Evolutionary conservation across 1,140 invertebrate genomes (phyloP), one percentile per base, ranked within the genome.

Genomic region (Lutraria rhynchaena): DNA sequence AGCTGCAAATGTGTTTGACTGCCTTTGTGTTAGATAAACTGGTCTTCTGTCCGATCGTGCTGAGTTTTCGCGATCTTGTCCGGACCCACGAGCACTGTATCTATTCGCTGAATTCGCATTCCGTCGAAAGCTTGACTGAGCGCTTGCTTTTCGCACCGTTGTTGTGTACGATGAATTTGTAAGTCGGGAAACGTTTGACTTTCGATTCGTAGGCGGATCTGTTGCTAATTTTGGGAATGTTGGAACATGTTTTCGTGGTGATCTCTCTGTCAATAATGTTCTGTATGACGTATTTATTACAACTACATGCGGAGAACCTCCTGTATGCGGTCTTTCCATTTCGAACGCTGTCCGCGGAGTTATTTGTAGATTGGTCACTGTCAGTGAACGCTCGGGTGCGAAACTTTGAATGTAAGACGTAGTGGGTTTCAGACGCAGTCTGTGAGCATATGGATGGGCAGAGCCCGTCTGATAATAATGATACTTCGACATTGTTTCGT

Each of bases 341-440:
- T 80, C 76, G 33, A 80, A 80, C 17, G 76, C 61, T 19, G 76
- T 70, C 35, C 55, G 49, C n/a, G 76, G 63, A 51, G 76, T 80
- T 13, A 80, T 67, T 31, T 57, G 63, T 24, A 80, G 44, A 33
- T 80, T 80, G 17, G 76, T 80, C 9, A 80, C 65, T 3, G 76
- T 80, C 5, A 80, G 76, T 31, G 76, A 80, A 49, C 76, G 63
- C 19, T 80, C 76, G 17, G 76, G 76, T 13, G 61, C 51, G 33
- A 70, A 55, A 31, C 76, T 55, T 19, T 60, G 63, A 19, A 80
- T 80, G 37, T 53, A 65, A 5, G 63, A 60, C n/a, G 44, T 60
- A 1, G 76, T 35, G 29, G 63, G 76, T 27, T 80, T 80, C 11
- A 80, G 33, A 2, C 65, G 65, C 35, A 80, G 37, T 29, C 61